These are phyloP conservation scores for Hesperophylax magnus DNA, from an alignment of 1,140 invertebrate genomes.

Conservation along the genomic window DNA sequence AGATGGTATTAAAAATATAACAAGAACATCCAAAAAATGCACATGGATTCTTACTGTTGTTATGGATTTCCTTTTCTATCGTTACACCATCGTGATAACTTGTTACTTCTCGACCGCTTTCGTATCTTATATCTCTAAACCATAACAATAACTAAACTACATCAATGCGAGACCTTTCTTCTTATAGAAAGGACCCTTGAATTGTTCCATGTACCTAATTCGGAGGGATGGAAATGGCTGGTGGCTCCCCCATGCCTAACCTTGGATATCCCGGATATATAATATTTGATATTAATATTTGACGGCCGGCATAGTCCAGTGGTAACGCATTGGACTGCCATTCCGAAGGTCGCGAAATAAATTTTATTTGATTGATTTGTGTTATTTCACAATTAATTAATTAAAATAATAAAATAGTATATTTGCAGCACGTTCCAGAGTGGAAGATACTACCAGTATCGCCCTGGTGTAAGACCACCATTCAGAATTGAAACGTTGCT, in stretches of 20 bases:
- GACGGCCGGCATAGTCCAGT: no score
- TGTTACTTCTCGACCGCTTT: not conserved
- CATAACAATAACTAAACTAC: not conserved
- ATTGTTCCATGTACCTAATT: not conserved
- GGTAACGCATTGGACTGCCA: no score
- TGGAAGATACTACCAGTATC: no score
- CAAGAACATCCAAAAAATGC: not conserved
- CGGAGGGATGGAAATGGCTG: not conserved
- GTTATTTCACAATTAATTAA: no score
- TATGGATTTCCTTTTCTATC: not conserved
- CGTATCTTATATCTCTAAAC: not conserved
- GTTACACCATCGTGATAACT: not conserved
- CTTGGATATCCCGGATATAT: not conserved
- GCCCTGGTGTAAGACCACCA: no score
- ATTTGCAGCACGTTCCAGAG: no score
- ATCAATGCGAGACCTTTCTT: conserved; percentile 5
- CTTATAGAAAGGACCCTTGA: not conserved
- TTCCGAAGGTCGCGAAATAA: no score
- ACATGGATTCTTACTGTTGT: not conserved
- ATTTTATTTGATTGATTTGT: no score
- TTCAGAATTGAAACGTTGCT: no score
- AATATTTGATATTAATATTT: not conserved
- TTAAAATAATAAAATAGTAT: no score
- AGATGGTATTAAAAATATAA: not conserved
- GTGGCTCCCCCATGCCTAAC: not conserved